These are phyloP conservation scores for Lepilemur septentrionalis DNA, from an alignment of 2,797 vertebrate species.

Conservation along the genomic window DNA sequence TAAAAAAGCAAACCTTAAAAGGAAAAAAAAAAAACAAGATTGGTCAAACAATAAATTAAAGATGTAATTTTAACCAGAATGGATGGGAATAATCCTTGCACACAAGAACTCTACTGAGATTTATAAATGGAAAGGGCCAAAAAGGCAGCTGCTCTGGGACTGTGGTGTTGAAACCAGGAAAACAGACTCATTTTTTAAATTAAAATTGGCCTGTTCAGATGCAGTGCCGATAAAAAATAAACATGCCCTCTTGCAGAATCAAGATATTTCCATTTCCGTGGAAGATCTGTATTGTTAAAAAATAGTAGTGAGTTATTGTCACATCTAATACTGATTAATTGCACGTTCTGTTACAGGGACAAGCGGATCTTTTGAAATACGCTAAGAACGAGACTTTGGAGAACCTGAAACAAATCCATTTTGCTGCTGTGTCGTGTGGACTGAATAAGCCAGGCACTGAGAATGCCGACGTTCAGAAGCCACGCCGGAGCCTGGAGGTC, in stretches of 20 bases:
- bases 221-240: neutral
- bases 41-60: neutral
- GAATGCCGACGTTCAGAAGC: slow-evolving; percentile 84
- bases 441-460: slow-evolving; percentile 89
- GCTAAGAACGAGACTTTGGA: slow-evolving; percentile 95
- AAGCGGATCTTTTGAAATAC: slow-evolving; percentile 96
- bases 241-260: neutral
- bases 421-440: slow-evolving; percentile 92
- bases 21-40: neutral
- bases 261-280: neutral
- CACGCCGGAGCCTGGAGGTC: slow-evolving; percentile 90
- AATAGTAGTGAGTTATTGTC: neutral
- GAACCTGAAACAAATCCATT: slow-evolving; percentile 98
- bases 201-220: neutral
- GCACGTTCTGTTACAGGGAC: slow-evolving; percentile 88
- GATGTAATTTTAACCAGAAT: neutral
- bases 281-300: neutral
- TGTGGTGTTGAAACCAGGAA: neutral
- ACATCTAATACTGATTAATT: slow-evolving; percentile 5
- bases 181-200: neutral
- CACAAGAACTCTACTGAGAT: neutral
- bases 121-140: neutral
- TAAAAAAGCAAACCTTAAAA: neutral
- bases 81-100: neutral
- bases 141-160: neutral